phyloP scores from a whole-genome alignment of 2,797 vertebrate genomes.

The Bryconaethiops microstoma region DNA sequence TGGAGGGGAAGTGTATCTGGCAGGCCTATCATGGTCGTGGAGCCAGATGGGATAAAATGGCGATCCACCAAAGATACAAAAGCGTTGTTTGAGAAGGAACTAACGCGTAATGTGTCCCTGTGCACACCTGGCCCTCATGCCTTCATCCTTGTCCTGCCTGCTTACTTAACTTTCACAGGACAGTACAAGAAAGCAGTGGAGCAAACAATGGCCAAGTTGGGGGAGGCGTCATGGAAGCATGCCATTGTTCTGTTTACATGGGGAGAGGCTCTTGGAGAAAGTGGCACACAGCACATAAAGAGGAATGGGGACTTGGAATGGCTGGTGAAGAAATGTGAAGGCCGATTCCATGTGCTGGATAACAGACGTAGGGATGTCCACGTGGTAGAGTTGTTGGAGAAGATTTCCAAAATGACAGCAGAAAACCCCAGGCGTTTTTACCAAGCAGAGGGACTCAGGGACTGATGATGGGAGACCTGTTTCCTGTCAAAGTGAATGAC shows the following conservation, averaged over 20 bases:
- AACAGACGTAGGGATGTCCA: slow-evolving; percentile 53
- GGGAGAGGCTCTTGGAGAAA: slow-evolving; percentile 73
- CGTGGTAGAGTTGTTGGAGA: slow-evolving; percentile 63
- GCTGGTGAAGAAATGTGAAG: slow-evolving; percentile 67
- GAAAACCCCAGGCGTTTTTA: slow-evolving; percentile 45
- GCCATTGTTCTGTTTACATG: slow-evolving; percentile 73
- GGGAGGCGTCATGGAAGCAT: slow-evolving; percentile 64
- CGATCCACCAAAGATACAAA: slow-evolving; percentile 60
- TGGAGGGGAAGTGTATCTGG: slow-evolving; percentile 69
- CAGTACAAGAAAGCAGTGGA: slow-evolving; percentile 68
- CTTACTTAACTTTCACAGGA: slow-evolving; percentile 70
- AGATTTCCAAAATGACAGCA: slow-evolving; percentile 65
- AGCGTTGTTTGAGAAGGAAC: slow-evolving; percentile 28
- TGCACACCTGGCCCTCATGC: slow-evolving; percentile 65
- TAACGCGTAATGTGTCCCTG: slow-evolving; percentile 58
- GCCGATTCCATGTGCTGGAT: slow-evolving; percentile 66
- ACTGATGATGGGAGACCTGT: background rate
- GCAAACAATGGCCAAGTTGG: slow-evolving; percentile 62
- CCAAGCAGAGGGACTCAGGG: slow-evolving; percentile 21
- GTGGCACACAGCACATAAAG: slow-evolving; percentile 70
- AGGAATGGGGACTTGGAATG: slow-evolving; percentile 68
- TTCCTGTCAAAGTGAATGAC: background rate
- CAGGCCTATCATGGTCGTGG: slow-evolving; percentile 55
- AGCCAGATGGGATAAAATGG: slow-evolving; percentile 71
- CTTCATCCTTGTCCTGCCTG: slow-evolving; percentile 71